These are phyloP conservation scores for Pachyramphus minor DNA, from an alignment of 2,113 vertebrate genomes.

Conservation along the genomic window DNA sequence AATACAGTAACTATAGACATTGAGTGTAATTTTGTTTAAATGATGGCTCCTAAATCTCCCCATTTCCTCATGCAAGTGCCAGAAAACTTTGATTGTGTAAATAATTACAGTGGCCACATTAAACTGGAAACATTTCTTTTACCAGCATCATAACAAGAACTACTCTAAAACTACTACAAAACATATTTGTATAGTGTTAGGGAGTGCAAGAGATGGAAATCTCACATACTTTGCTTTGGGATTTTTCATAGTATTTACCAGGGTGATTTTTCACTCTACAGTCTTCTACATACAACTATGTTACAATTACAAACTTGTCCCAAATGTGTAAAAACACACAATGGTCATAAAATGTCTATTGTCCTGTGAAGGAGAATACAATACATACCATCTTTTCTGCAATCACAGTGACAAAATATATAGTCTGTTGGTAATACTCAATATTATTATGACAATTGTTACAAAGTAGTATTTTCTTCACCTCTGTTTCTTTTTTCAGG, in stretches of 20 bases:
- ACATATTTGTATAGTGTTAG: neutral
- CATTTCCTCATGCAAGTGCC: neutral
- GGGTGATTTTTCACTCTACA: neutral
- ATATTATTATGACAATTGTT: neutral
- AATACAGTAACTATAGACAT: neutral
- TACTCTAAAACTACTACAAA: neutral
- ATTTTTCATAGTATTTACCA: neutral
- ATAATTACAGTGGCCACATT: neutral
- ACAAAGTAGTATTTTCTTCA: neutral
- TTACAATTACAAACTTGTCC: neutral
- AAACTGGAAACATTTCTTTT: neutral
- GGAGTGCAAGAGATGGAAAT: neutral
- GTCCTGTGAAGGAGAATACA: neutral
- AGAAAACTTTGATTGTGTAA: neutral
- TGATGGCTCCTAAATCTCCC: neutral
- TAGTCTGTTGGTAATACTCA: neutral
- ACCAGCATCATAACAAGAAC: neutral
- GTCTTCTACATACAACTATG: neutral
- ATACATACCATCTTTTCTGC: neutral
- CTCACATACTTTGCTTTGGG: neutral
- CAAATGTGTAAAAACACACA: neutral
- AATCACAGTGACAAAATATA: neutral
- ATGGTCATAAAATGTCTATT: neutral
- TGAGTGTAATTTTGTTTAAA: neutral
- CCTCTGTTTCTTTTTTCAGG: neutral